A percentile compares a stretch with the other conserved stretches of the same genome.
Conservation (phyloP, 2,888 invertebrate species). For the Polymixis flavicincta region DNA sequence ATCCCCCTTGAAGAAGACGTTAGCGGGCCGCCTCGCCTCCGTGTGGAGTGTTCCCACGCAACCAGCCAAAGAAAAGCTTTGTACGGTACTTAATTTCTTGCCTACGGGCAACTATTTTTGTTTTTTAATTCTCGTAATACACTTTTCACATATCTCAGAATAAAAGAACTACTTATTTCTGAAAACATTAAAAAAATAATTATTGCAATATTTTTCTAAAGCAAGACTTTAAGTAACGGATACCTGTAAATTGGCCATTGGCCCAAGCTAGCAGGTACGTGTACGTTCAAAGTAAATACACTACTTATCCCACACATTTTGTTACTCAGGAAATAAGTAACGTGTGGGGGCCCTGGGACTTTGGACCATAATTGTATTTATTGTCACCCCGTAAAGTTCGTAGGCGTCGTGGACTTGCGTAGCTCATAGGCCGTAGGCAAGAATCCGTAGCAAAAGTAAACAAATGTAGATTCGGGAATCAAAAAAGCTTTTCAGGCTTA, state of each 20-base stretch:
- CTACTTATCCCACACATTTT: neutral
- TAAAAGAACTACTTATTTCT: neutral
- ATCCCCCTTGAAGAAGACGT: conserved; percentile 89
- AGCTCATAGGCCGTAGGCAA: conserved; percentile 1
- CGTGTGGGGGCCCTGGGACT: neutral
- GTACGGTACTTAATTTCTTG: conserved; percentile 22
- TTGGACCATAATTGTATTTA: neutral
- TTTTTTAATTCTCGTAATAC: too few species aligned
- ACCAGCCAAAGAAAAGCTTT: conserved; percentile 75
- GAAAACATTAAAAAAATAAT: neutral
- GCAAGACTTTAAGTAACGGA: neutral
- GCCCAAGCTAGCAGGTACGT: neutral
- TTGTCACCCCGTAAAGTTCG: neutral
- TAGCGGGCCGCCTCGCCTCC: conserved; percentile 78
- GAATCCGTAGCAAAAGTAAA: neutral
- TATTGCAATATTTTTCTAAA: neutral
- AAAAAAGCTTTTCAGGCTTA: neutral
- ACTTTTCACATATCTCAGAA: neutral
- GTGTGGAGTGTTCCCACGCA: conserved; percentile 86
- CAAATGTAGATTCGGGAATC: neutral
- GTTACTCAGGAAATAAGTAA: neutral
- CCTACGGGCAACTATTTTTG: conserved; percentile 22
- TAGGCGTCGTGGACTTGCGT: conserved; percentile 11
- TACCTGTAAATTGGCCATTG: neutral
- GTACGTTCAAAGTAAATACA: neutral